A percentile compares a stretch with the other conserved stretches of the same genome.
Evolutionary conservation across 2,888 invertebrate genomes (phyloP).

Genomic region (Andrena dorsata): DNA sequence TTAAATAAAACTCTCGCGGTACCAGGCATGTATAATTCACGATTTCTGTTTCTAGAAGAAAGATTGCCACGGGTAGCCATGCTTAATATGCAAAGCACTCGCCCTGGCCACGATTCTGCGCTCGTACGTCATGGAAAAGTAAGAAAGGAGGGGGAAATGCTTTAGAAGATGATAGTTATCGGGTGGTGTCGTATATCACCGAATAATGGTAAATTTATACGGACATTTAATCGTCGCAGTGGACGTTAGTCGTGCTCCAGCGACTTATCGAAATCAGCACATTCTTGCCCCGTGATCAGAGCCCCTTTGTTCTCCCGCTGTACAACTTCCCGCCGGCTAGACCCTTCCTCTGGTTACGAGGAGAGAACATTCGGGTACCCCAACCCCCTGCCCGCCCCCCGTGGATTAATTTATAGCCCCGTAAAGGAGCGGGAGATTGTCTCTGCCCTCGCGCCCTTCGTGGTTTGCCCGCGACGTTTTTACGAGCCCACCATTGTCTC

Average conservation of each 20-base stretch:
- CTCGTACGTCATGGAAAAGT: background rate
- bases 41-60: background rate
- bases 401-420: constrained; percentile 79
- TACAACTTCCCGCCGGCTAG: constrained; percentile 45
- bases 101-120: background rate
- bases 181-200: background rate
- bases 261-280: constrained; percentile 59
- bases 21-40: background rate
- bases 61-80: background rate
- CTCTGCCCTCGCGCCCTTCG: constrained; percentile 72
- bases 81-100: background rate
- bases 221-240: constrained; percentile 45
- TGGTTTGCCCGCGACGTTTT: constrained; percentile 80
- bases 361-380: constrained; percentile 69
- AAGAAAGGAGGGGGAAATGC: background rate
- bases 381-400: constrained; percentile 46
- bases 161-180: constrained; percentile 1
- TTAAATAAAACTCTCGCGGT: no score
- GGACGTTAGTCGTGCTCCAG: constrained; percentile 30
- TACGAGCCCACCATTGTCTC: constrained; percentile 77
- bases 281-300: constrained; percentile 55
- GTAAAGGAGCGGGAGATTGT: constrained; percentile 79
- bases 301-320: constrained; percentile 67
- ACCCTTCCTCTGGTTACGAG: constrained; percentile 61
- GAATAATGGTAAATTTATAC: constrained; percentile 51